A percentile compares a stretch with the other conserved stretches of the same genome.
Evolutionary conservation across 1,140 invertebrate species (phyloP).

Genomic region (Potamilus streckersoni): DNA sequence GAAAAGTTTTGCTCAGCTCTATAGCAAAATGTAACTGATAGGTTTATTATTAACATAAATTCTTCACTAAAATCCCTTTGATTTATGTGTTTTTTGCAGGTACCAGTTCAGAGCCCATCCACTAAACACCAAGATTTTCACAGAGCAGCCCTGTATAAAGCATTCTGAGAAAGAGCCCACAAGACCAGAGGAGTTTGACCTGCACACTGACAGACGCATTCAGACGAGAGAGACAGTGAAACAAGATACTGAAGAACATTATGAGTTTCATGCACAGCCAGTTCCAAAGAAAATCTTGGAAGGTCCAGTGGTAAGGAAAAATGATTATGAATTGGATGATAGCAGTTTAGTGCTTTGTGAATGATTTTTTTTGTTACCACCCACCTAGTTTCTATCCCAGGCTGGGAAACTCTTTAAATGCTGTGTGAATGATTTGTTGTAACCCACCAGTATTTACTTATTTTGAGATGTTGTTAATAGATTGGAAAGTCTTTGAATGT

Average conservation of each 20-base stretch:
- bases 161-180: slow-evolving; percentile 52
- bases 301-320: slow-evolving; percentile 55
- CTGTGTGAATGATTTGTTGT: no score
- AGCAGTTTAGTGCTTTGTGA: no score
- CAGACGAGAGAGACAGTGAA: slow-evolving; percentile 14
- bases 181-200: slow-evolving; percentile 49
- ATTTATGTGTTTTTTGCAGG: slow-evolving; percentile 31
- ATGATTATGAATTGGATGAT: neutral
- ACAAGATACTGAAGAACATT: slow-evolving; percentile 42
- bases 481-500: no score
- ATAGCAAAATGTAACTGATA: no score
- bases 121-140: slow-evolving; percentile 59
- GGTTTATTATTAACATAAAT: no score
- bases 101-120: slow-evolving; percentile 64
- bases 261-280: slow-evolving; percentile 62
- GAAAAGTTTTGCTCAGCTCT: no score
- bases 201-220: slow-evolving; percentile 36
- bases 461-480: no score
- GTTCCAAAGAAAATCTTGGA: slow-evolving; percentile 59
- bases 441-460: no score
- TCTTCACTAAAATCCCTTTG: no score
- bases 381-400: no score
- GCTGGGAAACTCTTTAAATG: no score
- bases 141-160: slow-evolving; percentile 44
- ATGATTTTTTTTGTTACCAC: no score